These are phyloP conservation scores for Saxicola maurus DNA, from an alignment of 2,797 vertebrate genomes.

Conservation along the genomic window DNA sequence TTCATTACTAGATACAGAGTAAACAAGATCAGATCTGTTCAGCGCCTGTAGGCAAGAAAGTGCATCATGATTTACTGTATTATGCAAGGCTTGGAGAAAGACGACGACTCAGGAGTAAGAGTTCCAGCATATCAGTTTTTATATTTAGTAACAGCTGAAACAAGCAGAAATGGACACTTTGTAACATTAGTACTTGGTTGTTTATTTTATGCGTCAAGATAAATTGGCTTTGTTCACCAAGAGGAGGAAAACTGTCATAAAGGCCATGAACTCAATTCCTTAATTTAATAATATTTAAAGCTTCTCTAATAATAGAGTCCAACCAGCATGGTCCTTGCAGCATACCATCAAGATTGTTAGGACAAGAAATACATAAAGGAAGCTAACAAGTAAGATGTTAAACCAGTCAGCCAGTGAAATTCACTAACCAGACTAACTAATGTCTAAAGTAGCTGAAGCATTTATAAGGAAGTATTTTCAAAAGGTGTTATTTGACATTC, in stretches of 20 bases:
- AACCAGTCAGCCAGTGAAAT: neutral
- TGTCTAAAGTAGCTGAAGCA: neutral
- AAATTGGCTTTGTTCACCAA: conserved; percentile 13
- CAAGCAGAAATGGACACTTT: conserved; percentile 42
- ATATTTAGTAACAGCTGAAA: conserved; percentile 59
- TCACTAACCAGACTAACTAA: neutral
- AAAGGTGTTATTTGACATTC: neutral
- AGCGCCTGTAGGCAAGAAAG: neutral
- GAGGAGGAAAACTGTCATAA: conserved; percentile 11
- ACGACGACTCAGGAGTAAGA: neutral
- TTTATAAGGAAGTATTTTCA: neutral
- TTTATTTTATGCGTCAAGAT: conserved; percentile 40
- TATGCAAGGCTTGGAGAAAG: conserved; percentile 16
- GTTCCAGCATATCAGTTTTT: conserved; percentile 42
- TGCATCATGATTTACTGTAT: conserved; percentile 43
- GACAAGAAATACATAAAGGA: neutral
- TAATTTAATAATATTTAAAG: conserved; percentile 30
- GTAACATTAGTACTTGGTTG: conserved; percentile 28
- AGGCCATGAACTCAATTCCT: conserved; percentile 32
- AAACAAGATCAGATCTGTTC: conserved; percentile 30
- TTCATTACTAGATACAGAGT: conserved; percentile 19
- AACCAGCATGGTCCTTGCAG: neutral
- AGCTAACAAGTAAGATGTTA: neutral
- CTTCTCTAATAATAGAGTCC: neutral
- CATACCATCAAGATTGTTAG: neutral